Evolutionary conservation across 2,113 vertebrate species (phyloP), one percentile per base, ranked within the genome.

Genomic region (Gymnarchus niloticus): DNA sequence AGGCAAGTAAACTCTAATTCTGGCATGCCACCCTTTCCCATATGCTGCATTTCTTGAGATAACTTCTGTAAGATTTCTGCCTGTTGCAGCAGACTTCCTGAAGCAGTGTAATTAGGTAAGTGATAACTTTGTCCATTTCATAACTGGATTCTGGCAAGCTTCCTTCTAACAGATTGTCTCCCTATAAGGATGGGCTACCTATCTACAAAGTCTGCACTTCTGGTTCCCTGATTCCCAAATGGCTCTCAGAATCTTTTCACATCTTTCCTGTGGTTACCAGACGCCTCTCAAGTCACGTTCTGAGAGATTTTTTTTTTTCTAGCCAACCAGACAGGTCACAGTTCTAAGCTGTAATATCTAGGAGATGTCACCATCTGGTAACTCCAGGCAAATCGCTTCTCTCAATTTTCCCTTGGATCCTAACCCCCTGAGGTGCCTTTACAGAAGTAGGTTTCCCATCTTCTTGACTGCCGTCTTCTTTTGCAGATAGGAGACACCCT

Each of bases 21-120:
- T 81, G 80, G 48, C 8, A 4, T 52, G 23, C 6, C 44, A n/a
- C 17, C 28, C 41, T 28, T 33, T 9, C 44, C 77, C 86, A 76
- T 86, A 57, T 84, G 80, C 48, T 46, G 28, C 7, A 76, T 85
- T 87, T 87, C 84, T 69, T 78, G 84, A 84, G 87, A 93, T 87
- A 87, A 89, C 89, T 88, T 59, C 86, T 77, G 88, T 88, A 56
- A 54, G 87, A 87, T 85, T 87, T 83, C 48, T 69, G 86, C 87
- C 85, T 33, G 44, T 82, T 65, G 85, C 81, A 88, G 84, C 78
- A 65, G 19, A 37, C 54, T 28, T 61, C 78, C 77, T n/a, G 56
- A 83, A 56, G 69, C 85, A 83, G 56, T 87, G 82, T 86, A 85
- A 89, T 88, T 90, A 89, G 84, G 78, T 65, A 86, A 81, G 84